These are phyloP conservation scores for Botia almorhae DNA, from an alignment of 2,797 vertebrate species.

Conservation along the genomic window DNA sequence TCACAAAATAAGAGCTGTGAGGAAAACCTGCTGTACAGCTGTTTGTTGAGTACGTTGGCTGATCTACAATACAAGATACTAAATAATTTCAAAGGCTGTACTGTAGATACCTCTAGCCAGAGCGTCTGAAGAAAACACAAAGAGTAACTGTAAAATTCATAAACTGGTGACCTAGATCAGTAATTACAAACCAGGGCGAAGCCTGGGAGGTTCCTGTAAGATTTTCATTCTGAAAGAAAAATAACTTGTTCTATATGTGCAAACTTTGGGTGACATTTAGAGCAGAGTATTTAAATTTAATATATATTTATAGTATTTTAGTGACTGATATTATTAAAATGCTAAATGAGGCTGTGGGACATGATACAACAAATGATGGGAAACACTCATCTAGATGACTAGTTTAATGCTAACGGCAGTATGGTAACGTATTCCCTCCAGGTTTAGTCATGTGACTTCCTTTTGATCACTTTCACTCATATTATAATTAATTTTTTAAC, in stretches of 20 bases:
- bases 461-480: not conserved
- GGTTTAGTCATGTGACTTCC: not conserved
- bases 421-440: too few species aligned
- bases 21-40: slow-evolving; percentile 46
- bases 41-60: slow-evolving; percentile 7
- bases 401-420: too few species aligned
- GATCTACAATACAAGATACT: slow-evolving; percentile 19
- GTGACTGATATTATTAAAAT: not conserved
- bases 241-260: not conserved
- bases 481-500: not conserved
- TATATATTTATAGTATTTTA: not conserved
- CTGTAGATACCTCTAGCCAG: not conserved
- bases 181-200: too few species aligned
- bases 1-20: slow-evolving; percentile 57
- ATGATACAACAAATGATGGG: too few species aligned
- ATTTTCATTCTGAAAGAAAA: not conserved
- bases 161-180: slow-evolving; percentile 5
- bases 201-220: not conserved
- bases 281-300: too few species aligned
- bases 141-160: not conserved
- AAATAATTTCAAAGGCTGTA: not conserved
- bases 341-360: not conserved
- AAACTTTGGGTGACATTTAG: not conserved
- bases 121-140: not conserved
- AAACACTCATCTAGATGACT: too few species aligned